Base-by-base conservation (phyloP, 2,113 vertebrate genomes). In the Apteryx owenii region DNA sequence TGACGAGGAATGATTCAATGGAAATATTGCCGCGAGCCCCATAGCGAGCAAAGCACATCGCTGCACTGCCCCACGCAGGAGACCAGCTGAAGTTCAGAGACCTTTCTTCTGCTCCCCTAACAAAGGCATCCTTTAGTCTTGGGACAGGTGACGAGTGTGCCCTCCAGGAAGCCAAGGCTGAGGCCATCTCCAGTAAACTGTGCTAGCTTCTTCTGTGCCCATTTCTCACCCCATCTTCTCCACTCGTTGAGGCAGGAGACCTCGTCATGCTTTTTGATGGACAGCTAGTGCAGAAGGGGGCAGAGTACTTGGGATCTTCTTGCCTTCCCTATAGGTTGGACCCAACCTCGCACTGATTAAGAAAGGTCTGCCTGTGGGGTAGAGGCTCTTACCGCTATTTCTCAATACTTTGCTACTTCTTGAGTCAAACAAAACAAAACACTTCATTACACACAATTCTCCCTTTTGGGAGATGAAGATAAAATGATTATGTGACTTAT, bases 1-100 rank as follows among this genome's bases (percentile, higher is more conserved):
- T 76, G 94, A 68, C 62, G 91, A 93, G 54, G 83, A 96, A 83
- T 40, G 17, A 75, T 70, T 62, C 17, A 40, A 29, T 53, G 64
- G 86, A 86, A 78, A n/a, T 0, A 0, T 14, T 56, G 65, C 73
- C 18, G 7, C 1, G 7, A 92, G 78, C 69, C 18, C 20, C 29
- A 31, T 4, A 46, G 89, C 38, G 12, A 73, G 28, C 38, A 80
- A 85, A 65, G 2, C 78, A 29, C 51, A 72, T 38, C 58, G 69
- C 73, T 72, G 81, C 14, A 1, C 69, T 81, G 81, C 69, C 68
- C 68, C 2, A 9, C 31, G 2, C 1, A 0, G 16, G 44, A 48
- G 14, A 42, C 44, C 38, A 18, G 5, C 38, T 13, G 51, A 9
- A n/a, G 61, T 25, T 40, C 10, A 1, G 69, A 29, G 60, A 9